Conservation (phyloP, 2,888 invertebrate species). For the Conops quadrifasciatus region DNA sequence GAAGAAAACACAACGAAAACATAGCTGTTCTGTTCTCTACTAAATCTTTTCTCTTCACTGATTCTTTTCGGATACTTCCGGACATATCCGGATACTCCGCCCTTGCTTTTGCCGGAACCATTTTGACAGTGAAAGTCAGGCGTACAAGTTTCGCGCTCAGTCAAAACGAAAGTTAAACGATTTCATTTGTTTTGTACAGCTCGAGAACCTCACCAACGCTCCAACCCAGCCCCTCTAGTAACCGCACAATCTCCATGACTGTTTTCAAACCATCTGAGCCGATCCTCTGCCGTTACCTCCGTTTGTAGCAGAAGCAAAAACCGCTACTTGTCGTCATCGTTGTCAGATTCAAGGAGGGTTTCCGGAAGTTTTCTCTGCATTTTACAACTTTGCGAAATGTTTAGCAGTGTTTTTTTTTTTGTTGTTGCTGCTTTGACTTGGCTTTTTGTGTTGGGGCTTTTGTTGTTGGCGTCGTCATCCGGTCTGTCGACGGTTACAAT, state of each 20-base stretch:
- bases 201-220: too few relatives aligned
- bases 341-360: not conserved
- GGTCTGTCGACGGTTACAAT: not conserved
- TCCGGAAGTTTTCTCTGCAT: not conserved
- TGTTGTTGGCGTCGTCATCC: not conserved
- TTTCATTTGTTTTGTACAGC: not conserved
- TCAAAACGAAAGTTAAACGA: constrained; percentile 1
- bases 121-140: not conserved
- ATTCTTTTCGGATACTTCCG: not conserved
- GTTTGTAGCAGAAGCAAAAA: not conserved
- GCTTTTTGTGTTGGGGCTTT: constrained; percentile 2
- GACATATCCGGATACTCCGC: not conserved
- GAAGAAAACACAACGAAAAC: too few relatives aligned
- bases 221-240: too few relatives aligned
- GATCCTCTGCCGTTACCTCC: not conserved
- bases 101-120: not conserved
- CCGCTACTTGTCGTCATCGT: not conserved
- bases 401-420: not conserved
- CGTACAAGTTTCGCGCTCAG: constrained; percentile 1
- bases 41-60: not conserved
- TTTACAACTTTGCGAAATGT: not conserved
- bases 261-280: too few relatives aligned
- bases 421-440: not conserved
- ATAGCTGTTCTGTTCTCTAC: not conserved
- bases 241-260: too few relatives aligned